Percentiles rank a stretch among this genome's conserved stretches.
Evolutionary conservation across 2,797 vertebrate genomes (phyloP).

Genomic region (Petrocephalus sullivani): DNA sequence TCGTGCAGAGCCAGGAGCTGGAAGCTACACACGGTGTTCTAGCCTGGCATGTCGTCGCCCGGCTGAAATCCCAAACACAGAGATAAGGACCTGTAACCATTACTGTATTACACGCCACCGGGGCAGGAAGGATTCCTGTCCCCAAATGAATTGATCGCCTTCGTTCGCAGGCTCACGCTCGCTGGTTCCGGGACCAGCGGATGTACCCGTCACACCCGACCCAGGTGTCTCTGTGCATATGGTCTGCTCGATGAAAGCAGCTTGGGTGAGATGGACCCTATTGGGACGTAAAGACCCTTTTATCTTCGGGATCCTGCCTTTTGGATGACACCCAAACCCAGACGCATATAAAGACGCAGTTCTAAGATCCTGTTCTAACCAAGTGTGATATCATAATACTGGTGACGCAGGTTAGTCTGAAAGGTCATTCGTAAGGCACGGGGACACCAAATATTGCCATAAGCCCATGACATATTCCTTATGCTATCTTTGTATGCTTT

Average conservation of each 20-base stretch:
- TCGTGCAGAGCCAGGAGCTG: neutral
- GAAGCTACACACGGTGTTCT: neutral
- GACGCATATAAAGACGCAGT: neutral
- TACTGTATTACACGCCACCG: neutral
- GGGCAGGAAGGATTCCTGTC: neutral
- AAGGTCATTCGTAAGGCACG: neutral
- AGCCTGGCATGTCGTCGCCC: neutral
- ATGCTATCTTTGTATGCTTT: neutral
- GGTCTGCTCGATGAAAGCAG: neutral
- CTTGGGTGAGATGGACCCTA: neutral
- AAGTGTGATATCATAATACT: neutral
- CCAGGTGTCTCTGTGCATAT: neutral
- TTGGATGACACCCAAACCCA: neutral
- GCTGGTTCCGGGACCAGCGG: neutral
- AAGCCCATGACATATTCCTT: neutral
- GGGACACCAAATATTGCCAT: neutral
- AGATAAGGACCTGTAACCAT: conserved; percentile 3
- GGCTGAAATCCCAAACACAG: neutral
- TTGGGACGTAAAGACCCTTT: neutral
- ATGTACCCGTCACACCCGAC: neutral
- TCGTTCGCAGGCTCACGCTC: neutral
- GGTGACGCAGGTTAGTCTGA: neutral
- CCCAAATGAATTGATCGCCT: neutral
- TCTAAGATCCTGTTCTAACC: neutral
- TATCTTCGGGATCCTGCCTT: neutral